Percentiles rank a stretch among this genome's conserved stretches.
Conservation (phyloP, 2,113 vertebrate species). For the Barnardius zonarius region DNA sequence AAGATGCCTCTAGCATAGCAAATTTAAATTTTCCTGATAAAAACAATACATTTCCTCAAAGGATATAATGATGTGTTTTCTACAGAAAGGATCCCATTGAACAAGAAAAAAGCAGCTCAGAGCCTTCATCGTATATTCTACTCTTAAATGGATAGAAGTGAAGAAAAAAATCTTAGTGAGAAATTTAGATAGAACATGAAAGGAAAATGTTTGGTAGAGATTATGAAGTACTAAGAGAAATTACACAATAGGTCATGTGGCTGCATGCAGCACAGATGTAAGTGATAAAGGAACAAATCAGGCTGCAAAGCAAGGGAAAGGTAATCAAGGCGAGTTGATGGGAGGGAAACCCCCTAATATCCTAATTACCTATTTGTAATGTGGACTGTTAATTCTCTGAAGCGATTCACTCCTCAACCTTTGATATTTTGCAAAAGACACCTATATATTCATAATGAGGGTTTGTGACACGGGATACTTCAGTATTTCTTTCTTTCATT, state of each 20-base stretch:
- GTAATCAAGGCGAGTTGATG: background rate
- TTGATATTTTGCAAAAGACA: background rate
- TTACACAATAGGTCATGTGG: background rate
- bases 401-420: background rate
- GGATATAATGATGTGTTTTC: background rate
- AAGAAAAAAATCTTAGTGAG: background rate
- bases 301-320: background rate
- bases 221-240: background rate
- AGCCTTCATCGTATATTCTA: background rate
- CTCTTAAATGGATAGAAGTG: background rate
- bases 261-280: background rate
- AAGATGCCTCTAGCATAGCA: background rate
- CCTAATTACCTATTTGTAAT: background rate
- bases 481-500: background rate
- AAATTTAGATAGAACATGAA: background rate
- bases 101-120: background rate
- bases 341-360: background rate
- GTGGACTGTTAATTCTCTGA: background rate
- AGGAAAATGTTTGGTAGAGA: background rate
- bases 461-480: background rate
- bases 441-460: background rate
- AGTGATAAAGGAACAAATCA: background rate
- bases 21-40: background rate
- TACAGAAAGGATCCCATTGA: background rate
- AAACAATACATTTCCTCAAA: background rate